Evolutionary conservation across 2,113 vertebrate genomes (phyloP).

Genomic region (Cryptomyrus ogoouensis): DNA sequence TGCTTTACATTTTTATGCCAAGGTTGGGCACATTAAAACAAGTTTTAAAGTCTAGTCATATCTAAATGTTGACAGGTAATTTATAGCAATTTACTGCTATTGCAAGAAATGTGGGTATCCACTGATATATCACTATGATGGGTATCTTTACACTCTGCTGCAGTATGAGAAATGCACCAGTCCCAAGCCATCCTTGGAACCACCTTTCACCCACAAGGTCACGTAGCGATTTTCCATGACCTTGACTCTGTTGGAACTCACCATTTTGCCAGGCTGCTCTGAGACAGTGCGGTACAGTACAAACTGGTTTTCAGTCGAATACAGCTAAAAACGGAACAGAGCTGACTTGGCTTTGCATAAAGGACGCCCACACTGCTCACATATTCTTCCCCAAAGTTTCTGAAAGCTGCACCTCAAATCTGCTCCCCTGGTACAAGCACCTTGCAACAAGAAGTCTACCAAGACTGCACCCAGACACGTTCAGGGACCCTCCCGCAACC

Average conservation of each 20-base stretch:
- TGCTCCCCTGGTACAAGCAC: background rate
- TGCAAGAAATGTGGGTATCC: background rate
- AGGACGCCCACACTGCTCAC: background rate
- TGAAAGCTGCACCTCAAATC: background rate
- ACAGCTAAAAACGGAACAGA: background rate
- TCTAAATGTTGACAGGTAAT: background rate
- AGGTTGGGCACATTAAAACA: background rate
- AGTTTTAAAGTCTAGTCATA: background rate
- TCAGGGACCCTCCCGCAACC: background rate
- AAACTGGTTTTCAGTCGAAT: background rate
- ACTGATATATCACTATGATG: background rate
- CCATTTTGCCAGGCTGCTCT: background rate
- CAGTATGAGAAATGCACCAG: background rate
- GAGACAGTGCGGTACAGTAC: background rate
- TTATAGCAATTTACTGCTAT: slow-evolving; percentile 11
- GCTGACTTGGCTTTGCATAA: background rate
- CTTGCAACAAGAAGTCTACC: background rate
- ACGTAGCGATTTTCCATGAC: background rate
- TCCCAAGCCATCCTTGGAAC: background rate
- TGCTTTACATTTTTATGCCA: slow-evolving; percentile 7
- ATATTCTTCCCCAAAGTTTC: background rate
- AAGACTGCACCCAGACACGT: background rate
- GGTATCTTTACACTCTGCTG: background rate
- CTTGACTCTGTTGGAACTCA: background rate
- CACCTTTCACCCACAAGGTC: background rate